Evolutionary conservation across 2,113 vertebrate genomes (phyloP), one percentile per base, ranked within the genome.

Genomic region (Myotis brandtii): DNA sequence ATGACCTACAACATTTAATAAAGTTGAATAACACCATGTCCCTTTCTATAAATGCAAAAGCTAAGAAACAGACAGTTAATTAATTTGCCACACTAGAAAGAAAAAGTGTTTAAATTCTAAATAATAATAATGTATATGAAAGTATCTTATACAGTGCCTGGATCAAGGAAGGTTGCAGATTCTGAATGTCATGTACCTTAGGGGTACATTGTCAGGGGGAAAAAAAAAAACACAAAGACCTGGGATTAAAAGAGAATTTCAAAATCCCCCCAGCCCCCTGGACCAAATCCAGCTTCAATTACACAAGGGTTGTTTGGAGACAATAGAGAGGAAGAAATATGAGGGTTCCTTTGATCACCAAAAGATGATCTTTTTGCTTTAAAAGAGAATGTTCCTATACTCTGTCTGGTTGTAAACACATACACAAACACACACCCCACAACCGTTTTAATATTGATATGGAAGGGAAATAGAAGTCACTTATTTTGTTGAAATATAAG

Each of bases 311-410:
- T 92, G 66, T 27, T 40, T 81, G 10, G 64, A 50, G 6, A 92
- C 79, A 79, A 50, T 72, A 94, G 17, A 92, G 73, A 97, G 43
- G 56, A 50, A 96, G 93, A 97, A 97, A 83, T 72, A 93, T 94
- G 76, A 84, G 92, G 92, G 9, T 81, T 96, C 86, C 56, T 95
- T 32, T 52, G 34, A 95, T 95, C 69, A 90, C 56, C 81, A 48
- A 97, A 72, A 91, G 62, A 73, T 56, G 21, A 27, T 76, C 25
- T 77, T 91, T 94, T 93, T 92, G 62, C 80, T 89, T 10, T 34
- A 94, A 81, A 95, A 92, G 27, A 82, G 16, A 43, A 54, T 59
- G 27, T 76, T 94, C 8, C 75, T 96, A 43, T 27, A 52, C 50
- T 77, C 30, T 21, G 20, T 85, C 3, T 46, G 9, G 9, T 89